Evolutionary conservation across 1,140 invertebrate genomes (phyloP).

Genomic region (Aphidius gifuensis): DNA sequence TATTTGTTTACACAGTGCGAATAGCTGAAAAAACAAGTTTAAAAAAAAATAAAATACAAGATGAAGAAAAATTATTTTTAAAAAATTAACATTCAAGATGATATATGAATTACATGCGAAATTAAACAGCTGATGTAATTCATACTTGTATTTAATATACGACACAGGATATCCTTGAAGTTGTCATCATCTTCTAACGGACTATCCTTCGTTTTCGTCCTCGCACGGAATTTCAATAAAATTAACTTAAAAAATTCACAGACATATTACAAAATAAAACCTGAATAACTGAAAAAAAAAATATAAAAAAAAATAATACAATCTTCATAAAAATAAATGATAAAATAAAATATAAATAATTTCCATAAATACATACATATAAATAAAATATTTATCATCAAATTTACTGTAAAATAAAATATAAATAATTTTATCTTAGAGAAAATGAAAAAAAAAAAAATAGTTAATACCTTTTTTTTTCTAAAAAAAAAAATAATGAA

Average conservation of each 20-base stretch:
- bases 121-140: slow-evolving; percentile 37
- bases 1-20: too few relatives aligned
- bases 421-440: too few relatives aligned
- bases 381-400: neutral
- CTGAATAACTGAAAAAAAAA: neutral
- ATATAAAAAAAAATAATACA: neutral
- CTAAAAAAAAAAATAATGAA: too few relatives aligned
- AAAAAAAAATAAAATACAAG: too few relatives aligned
- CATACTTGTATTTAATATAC: slow-evolving; percentile 42
- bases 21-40: too few relatives aligned
- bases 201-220: slow-evolving; percentile 21
- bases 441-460: too few relatives aligned
- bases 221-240: slow-evolving; percentile 33
- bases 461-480: too few relatives aligned
- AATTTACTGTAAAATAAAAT: neutral
- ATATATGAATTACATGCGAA: neutral
- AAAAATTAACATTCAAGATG: too few relatives aligned
- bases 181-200: slow-evolving; percentile 22
- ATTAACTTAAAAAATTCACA: slow-evolving; percentile 31
- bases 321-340: neutral
- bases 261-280: slow-evolving; percentile 16
- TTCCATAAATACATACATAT: neutral
- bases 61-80: too few relatives aligned
- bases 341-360: neutral
- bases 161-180: slow-evolving; percentile 51